phyloP scores from a whole-genome alignment of 2,797 vertebrate species.

The Channallabes apus region DNA sequence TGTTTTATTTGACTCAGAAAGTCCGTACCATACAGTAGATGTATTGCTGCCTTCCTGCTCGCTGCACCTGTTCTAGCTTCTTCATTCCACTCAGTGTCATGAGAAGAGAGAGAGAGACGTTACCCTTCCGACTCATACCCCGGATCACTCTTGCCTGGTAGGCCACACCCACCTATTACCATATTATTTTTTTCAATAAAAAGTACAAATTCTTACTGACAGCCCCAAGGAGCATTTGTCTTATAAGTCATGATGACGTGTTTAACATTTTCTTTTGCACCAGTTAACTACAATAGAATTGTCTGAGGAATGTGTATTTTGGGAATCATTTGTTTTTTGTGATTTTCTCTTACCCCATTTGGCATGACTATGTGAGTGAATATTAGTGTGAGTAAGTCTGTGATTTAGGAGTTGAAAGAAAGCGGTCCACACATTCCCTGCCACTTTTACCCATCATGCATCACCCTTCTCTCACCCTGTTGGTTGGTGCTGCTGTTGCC shows the following conservation, averaged over 20 bases:
- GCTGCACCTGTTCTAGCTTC: neutral
- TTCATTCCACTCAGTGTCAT: neutral
- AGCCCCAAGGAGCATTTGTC: slow-evolving; percentile 1
- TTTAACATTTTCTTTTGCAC: neutral
- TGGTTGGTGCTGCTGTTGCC: slow-evolving; percentile 48
- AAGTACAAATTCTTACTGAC: neutral
- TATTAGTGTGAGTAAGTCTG: slow-evolving; percentile 32
- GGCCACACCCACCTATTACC: neutral
- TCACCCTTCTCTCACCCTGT: slow-evolving; percentile 52
- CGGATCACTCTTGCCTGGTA: neutral
- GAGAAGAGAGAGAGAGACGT: no score
- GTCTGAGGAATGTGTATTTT: slow-evolving; percentile 22
- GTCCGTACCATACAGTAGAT: neutral
- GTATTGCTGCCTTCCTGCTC: neutral
- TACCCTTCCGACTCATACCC: slow-evolving; percentile 1
- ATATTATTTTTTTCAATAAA: neutral
- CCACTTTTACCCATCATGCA: slow-evolving; percentile 43
- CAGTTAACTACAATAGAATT: slow-evolving; percentile 12
- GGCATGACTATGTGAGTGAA: slow-evolving; percentile 2
- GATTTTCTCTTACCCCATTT: neutral
- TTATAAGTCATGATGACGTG: neutral
- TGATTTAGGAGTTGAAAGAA: slow-evolving; percentile 25
- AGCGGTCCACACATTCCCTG: slow-evolving; percentile 34
- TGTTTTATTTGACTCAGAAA: neutral
- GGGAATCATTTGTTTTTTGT: slow-evolving; percentile 42